Evolutionary conservation across 2,888 invertebrate genomes (phyloP).

Genomic region (Scelioninae gen. 2): DNA sequence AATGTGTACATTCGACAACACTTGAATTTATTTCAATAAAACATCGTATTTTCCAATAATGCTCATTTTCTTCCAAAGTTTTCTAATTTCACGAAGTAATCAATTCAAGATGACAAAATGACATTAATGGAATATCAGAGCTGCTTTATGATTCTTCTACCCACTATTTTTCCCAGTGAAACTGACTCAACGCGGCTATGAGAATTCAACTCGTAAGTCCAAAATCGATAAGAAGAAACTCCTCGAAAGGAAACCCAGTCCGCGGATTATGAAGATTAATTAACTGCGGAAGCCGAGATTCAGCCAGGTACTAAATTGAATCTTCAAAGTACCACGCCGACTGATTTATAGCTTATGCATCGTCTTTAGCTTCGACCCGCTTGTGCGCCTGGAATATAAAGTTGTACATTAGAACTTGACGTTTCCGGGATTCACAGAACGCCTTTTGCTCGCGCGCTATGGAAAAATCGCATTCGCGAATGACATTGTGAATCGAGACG

Average conservation of each 20-base stretch:
- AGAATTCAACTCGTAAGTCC: constrained; percentile 59
- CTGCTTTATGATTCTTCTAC: constrained; percentile 55
- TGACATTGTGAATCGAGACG: constrained; percentile 45
- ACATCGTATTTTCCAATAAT: constrained; percentile 45
- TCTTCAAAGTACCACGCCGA: constrained; percentile 64
- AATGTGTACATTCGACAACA: neutral
- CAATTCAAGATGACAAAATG: constrained; percentile 57
- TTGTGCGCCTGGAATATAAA: constrained; percentile 56
- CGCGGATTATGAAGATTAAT: constrained; percentile 72
- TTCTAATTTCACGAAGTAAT: constrained; percentile 55
- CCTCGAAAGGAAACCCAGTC: constrained; percentile 59
- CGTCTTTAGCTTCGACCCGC: constrained; percentile 52
- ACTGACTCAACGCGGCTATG: constrained; percentile 55
- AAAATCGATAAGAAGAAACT: constrained; percentile 62
- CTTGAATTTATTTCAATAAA: constrained; percentile 36
- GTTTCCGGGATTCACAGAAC: constrained; percentile 42
- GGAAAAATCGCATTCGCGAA: constrained; percentile 36
- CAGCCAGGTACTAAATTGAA: constrained; percentile 70
- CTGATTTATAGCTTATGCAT: constrained; percentile 68
- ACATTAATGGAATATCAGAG: constrained; percentile 59
- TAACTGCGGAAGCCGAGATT: constrained; percentile 67
- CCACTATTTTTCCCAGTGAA: constrained; percentile 37
- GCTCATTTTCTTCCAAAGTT: constrained; percentile 51
- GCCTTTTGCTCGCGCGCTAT: constrained; percentile 34
- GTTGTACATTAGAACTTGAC: constrained; percentile 58